Evolutionary conservation across 30 jellyfish, hydroid and myxozoan genomes (phyloP).

Genomic region (Hydractinia symbiolongicarpus): DNA sequence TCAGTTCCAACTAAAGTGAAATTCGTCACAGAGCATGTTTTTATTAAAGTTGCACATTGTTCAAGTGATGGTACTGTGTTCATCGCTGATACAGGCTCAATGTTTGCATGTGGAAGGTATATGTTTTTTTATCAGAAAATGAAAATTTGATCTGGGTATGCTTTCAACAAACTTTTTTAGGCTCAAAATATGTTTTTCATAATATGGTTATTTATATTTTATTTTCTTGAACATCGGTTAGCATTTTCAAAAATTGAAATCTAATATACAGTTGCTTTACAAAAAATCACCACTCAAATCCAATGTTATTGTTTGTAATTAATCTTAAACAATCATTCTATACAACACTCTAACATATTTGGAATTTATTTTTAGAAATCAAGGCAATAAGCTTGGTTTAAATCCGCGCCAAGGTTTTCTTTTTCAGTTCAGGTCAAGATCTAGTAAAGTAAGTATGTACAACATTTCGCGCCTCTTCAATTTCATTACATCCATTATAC

Average conservation of each 20-base stretch:
- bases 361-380: slow-evolving; percentile 47
- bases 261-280: too few species aligned
- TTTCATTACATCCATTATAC: too few species aligned
- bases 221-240: background rate
- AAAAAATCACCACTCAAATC: too few species aligned
- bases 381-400: slow-evolving; percentile 80
- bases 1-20: slow-evolving; percentile 72
- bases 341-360: too few species aligned
- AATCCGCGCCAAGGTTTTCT: slow-evolving; percentile 96
- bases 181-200: too few species aligned
- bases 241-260: too few species aligned
- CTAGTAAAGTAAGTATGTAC: slow-evolving; percentile 48
- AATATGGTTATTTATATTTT: background rate
- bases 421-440: slow-evolving; percentile 62
- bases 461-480: too few species aligned
- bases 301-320: too few species aligned
- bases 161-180: too few species aligned
- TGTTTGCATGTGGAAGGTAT: slow-evolving; percentile 91
- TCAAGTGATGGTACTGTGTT: slow-evolving; percentile 72
- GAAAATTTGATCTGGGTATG: too few species aligned
- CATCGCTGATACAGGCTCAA: slow-evolving; percentile 69
- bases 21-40: slow-evolving; percentile 51
- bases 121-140: background rate
- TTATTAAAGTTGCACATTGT: slow-evolving; percentile 76
- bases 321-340: too few species aligned